Evolutionary conservation across 2,113 vertebrate species (phyloP).

Genomic region (Bubo blakistoni): DNA sequence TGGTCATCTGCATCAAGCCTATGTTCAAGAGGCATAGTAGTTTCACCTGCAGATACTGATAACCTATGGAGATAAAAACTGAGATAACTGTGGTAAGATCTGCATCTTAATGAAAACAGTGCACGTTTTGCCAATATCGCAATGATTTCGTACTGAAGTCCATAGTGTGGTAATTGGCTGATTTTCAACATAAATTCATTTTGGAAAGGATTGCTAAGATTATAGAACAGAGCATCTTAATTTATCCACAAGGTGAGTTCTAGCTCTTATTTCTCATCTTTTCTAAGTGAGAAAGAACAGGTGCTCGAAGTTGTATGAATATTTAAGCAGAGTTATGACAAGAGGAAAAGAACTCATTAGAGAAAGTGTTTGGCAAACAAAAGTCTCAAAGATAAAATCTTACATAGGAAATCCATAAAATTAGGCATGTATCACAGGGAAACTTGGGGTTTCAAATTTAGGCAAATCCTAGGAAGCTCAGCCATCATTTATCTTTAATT

Average conservation of each 20-base stretch:
- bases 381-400: not conserved
- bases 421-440: not conserved
- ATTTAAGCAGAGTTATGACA: not conserved
- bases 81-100: not conserved
- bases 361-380: not conserved
- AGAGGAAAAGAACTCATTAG: not conserved
- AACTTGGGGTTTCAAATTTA: not conserved
- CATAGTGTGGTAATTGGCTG: not conserved
- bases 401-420: not conserved
- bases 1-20: not conserved
- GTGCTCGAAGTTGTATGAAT: not conserved
- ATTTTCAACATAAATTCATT: not conserved
- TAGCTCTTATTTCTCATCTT: not conserved
- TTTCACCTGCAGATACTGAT: not conserved
- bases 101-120: not conserved
- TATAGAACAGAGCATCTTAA: not conserved
- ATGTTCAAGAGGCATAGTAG: not conserved
- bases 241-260: not conserved
- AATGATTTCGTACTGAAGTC: not conserved
- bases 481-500: not conserved
- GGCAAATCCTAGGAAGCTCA: not conserved
- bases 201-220: not conserved
- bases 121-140: not conserved
- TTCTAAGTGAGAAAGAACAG: not conserved
- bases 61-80: not conserved